Evolutionary conservation across 2,888 invertebrate species (phyloP).

Genomic region (Tiliacea citrago): DNA sequence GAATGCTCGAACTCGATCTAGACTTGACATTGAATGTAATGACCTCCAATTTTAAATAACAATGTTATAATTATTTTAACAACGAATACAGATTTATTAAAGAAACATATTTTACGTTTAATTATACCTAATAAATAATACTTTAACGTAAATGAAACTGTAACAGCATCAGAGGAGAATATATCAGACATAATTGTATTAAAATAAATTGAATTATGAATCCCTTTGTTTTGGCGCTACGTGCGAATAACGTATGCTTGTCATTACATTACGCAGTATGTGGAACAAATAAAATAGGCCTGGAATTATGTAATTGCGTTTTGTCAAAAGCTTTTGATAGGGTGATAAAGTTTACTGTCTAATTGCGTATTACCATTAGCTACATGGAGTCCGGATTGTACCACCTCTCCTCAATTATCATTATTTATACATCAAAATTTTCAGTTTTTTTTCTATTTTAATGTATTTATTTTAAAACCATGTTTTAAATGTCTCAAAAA

Average conservation of each 20-base stretch:
- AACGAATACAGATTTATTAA: not conserved
- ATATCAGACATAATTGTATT: constrained; percentile 29
- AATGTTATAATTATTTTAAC: not conserved
- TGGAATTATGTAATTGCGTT: constrained; percentile 45
- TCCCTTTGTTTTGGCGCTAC: constrained; percentile 50
- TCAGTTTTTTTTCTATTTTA: too few relatives aligned
- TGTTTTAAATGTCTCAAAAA: too few relatives aligned
- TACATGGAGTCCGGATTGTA: not conserved
- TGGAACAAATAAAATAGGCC: constrained; percentile 45
- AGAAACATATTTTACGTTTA: not conserved
- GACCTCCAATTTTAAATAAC: constrained; percentile 29
- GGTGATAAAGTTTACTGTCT: constrained; percentile 17
- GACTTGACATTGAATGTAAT: constrained; percentile 13
- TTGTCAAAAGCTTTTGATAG: constrained; percentile 44
- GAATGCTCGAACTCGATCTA: constrained; percentile 6
- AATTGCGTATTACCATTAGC: not conserved
- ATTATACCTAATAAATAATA: constrained; percentile 1
- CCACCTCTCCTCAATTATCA: not conserved
- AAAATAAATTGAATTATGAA: constrained; percentile 57
- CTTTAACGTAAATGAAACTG: constrained; percentile 19
- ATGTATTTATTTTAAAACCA: too few relatives aligned
- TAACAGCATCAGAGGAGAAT: constrained; percentile 23
- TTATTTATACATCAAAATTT: too few relatives aligned
- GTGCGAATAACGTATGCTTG: constrained; percentile 33
- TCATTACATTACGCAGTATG: constrained; percentile 44